phyloP scores from a whole-genome alignment of 2,888 invertebrate species.

The Caenorhabditis sp. region DNA sequence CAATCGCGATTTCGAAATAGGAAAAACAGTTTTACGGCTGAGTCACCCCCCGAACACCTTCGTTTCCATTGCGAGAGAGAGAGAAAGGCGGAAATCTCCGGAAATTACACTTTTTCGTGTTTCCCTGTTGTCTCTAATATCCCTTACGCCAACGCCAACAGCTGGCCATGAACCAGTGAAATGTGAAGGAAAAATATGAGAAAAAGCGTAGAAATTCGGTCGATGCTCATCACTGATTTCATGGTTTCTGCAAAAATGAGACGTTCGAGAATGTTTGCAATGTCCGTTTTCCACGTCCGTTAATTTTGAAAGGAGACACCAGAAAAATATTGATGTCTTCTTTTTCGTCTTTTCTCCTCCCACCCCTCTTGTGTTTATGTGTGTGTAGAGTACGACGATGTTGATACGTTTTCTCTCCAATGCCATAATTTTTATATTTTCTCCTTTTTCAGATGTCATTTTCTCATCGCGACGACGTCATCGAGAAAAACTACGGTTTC shows the following conservation, averaged over 20 bases:
- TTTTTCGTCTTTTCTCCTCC: conserved; percentile 17
- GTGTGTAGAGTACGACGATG: conserved; percentile 22
- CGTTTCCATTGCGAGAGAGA: too few species aligned
- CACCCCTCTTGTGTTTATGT: conserved; percentile 39
- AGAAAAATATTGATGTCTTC: conserved; percentile 27
- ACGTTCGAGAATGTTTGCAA: not conserved
- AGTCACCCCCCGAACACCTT: too few species aligned
- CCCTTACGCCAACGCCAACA: conserved; percentile 49
- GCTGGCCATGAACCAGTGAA: conserved; percentile 28
- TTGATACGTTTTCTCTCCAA: conserved; percentile 34
- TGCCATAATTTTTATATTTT: conserved; percentile 7
- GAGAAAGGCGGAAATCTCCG: conserved; percentile 5
- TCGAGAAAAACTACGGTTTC: conserved; percentile 59
- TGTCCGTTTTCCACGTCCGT: not conserved
- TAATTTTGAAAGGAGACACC: too few species aligned
- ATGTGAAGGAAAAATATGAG: not conserved
- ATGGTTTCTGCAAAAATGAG: not conserved
- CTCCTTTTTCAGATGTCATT: conserved; percentile 53
- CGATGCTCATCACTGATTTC: too few species aligned
- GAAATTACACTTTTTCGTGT: conserved; percentile 41
- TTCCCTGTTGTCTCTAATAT: conserved; percentile 13
- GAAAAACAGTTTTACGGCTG: too few species aligned
- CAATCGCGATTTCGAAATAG: conserved; percentile 20
- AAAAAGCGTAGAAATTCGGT: conserved; percentile 8
- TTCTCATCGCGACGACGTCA: conserved; percentile 53